Conservation (phyloP, 2,113 vertebrate genomes). For the Pseudopodoces humilis region DNA sequence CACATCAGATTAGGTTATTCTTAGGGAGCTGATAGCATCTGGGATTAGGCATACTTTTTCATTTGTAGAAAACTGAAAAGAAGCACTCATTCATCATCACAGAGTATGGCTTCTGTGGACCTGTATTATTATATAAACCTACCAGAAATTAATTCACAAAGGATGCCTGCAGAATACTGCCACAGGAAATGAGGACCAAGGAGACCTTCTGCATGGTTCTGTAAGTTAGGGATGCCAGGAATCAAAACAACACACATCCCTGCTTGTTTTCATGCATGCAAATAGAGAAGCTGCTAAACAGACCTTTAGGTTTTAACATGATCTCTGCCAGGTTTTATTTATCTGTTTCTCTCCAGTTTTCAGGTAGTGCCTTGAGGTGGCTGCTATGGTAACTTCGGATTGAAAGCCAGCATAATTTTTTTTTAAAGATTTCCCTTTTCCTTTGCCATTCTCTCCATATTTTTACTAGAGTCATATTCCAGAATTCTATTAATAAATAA, state of each 20-base stretch:
- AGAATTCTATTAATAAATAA: not conserved
- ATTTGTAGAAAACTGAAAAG: constrained; percentile 37
- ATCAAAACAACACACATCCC: not conserved
- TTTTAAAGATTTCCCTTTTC: not conserved
- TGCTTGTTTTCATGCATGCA: not conserved
- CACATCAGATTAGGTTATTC: constrained; percentile 15
- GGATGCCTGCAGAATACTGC: constrained; percentile 19
- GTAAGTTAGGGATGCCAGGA: not conserved
- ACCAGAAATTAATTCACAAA: constrained; percentile 58
- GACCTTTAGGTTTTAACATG: not conserved
- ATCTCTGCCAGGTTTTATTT: not conserved
- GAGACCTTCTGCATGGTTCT: not conserved
- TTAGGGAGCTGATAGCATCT: constrained; percentile 19
- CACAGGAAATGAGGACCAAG: constrained; percentile 5
- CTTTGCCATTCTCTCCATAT: not conserved
- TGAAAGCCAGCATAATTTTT: not conserved
- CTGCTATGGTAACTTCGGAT: constrained; percentile 20
- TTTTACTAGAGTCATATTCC: not conserved
- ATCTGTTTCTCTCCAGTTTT: not conserved
- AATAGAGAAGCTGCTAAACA: not conserved
- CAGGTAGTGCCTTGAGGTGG: not conserved
- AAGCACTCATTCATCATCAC: constrained; percentile 26
- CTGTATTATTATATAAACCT: constrained; percentile 58
- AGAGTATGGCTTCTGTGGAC: constrained; percentile 5
- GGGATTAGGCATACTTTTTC: constrained; percentile 29